phyloP scores from a whole-genome alignment of 1,140 invertebrate species.

The Psilanteris sp. region DNA sequence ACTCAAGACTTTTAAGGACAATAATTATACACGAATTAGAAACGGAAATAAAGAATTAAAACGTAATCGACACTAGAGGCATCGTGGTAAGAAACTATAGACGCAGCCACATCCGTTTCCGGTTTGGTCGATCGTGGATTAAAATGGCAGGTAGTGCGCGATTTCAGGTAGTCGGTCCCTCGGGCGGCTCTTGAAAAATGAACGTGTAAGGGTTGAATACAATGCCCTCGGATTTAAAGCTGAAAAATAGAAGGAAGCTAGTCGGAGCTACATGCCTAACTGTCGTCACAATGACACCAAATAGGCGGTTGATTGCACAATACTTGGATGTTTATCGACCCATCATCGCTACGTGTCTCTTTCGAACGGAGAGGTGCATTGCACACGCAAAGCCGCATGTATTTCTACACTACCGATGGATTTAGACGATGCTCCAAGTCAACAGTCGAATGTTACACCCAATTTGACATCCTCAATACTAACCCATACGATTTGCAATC shows the following conservation, averaged over 20 bases:
- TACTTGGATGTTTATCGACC: slow-evolving; percentile 77
- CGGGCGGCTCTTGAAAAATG: slow-evolving; percentile 64
- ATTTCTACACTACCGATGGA: slow-evolving; percentile 51
- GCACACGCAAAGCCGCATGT: slow-evolving; percentile 58
- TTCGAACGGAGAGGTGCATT: slow-evolving; percentile 54
- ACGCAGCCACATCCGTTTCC: slow-evolving; percentile 61
- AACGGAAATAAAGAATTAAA: slow-evolving; percentile 7
- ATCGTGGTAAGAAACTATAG: slow-evolving; percentile 15
- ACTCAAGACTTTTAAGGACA: no score
- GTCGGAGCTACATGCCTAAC: slow-evolving; percentile 64
- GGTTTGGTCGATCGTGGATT: slow-evolving; percentile 49
- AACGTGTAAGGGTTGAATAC: slow-evolving; percentile 57
- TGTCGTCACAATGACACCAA: slow-evolving; percentile 77
- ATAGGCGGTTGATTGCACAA: slow-evolving; percentile 79
- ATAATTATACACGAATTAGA: background rate
- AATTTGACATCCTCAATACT: slow-evolving; percentile 75
- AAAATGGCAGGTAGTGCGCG: slow-evolving; percentile 57
- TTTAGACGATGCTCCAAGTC: slow-evolving; percentile 67
- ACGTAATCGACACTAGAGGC: slow-evolving; percentile 23
- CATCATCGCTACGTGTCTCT: slow-evolving; percentile 75
- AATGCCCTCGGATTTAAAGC: slow-evolving; percentile 48
- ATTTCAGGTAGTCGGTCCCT: slow-evolving; percentile 57
- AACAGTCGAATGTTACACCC: slow-evolving; percentile 77
- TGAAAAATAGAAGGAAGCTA: slow-evolving; percentile 51
- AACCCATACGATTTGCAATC: slow-evolving; percentile 62